phyloP scores from a whole-genome alignment of 2,797 vertebrate genomes.

The Falco berigora region DNA sequence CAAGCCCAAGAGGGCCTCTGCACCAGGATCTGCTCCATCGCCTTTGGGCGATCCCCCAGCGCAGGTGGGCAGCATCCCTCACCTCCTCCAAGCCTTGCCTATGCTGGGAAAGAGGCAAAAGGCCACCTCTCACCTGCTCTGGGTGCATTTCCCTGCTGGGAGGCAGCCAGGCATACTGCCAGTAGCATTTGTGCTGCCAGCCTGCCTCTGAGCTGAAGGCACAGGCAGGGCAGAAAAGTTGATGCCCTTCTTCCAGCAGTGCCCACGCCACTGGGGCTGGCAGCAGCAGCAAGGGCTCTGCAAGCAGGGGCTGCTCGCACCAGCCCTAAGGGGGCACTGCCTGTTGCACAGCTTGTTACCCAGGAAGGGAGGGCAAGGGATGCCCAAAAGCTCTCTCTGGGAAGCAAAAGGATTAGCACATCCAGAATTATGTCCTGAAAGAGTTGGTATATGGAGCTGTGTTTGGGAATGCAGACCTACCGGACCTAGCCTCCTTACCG shows the following conservation, averaged over 20 bases:
- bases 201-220: neutral
- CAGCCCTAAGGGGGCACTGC: rapidly evolving
- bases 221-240: neutral
- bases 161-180: rapidly evolving
- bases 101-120: neutral
- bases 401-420: neutral
- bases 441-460: neutral
- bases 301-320: neutral
- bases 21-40: neutral
- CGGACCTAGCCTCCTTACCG: rapidly evolving
- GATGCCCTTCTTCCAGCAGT: neutral
- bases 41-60: neutral
- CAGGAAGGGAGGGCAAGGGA: neutral
- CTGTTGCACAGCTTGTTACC: neutral
- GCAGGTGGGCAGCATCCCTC: neutral
- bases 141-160: rapidly evolving
- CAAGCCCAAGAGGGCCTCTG: neutral
- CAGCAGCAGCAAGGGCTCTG: neutral
- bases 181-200: neutral
- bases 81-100: neutral
- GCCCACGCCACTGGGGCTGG: rapidly evolving
- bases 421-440: neutral
- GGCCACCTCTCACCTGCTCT: neutral
- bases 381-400: neutral
- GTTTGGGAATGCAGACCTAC: neutral